Evolutionary conservation across 2,888 invertebrate genomes (phyloP), one percentile per base, ranked within the genome.

Genomic region (Cerastis rubricosa): DNA sequence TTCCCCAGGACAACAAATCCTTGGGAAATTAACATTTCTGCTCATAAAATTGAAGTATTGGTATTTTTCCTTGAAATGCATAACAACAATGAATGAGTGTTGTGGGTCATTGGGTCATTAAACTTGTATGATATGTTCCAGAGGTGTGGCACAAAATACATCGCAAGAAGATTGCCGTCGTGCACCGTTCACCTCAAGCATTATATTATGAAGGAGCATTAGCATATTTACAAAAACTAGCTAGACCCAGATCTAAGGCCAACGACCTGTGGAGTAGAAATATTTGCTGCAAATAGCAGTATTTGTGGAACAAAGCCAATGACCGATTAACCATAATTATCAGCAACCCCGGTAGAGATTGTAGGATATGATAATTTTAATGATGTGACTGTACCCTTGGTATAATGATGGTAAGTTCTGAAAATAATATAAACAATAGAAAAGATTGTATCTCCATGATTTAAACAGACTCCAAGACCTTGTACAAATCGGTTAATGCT

Each of bases 161-260:
- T 89, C 86, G 87, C 76, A 85, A 88, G 87, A 87, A 89, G 84
- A 89, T 81, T 79, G 78, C 85, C 82, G 74, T 73, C 86, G 87
- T 82, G 84, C 84, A 83, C 83, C 87, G 86, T 89, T 91, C 89
- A 88, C 86, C 81, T 85, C 88, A 76, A 85, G 67, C 86, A 85
- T 61, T 61, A 59, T 85, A 81, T 85, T 85, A 88, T 88, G 81
- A 83, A 88, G 83, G 73, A 82, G 78, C 80, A 88, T 92, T 90
- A 90, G 82, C 90, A 91, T 91, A 90, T 90, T 88, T 89, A 89
- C 86, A 86, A 86, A 88, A 83, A 87, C 85, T 84, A 88, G 85
- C 65, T 59, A 78, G 40, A 87, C 86, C 87, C 87, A 88, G 84
- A 88, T 89, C 76, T 84, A 35, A 83, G 87, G 88, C 63, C 88